Base-by-base conservation (phyloP, 2,888 invertebrate genomes). In the Tipula unca region DNA sequence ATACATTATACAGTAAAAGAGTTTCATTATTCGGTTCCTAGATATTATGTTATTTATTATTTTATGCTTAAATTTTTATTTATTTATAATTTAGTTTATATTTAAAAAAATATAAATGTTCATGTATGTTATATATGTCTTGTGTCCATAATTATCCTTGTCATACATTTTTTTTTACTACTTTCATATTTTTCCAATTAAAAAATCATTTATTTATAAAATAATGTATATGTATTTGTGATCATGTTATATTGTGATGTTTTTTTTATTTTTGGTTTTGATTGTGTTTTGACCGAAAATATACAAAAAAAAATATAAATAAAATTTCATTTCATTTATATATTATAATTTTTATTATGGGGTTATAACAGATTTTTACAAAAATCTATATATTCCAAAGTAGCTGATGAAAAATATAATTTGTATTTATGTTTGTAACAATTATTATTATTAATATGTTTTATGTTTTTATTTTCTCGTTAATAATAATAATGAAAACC, bases 91-190 rank as follows among this genome's bases (percentile, higher is more conserved):
- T 69, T 25, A 69, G 13, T 86, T 85, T 86, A 85, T 86, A 85
- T 85, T 48, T 25, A 82, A 85, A 86, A 83, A 36, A 87, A 86
- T 86, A 87, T 86, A 85, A 86, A 86, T 86, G 87, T 87, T 87
- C 85, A 86, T 87, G 89, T 90, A 89, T 89, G 90, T 90, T 90
- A 89, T 89, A 69, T 69, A 90, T 90, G 90, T 90, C 85, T 89
- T 89, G 90, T 90, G 90, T 89, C 89, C 86, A 87, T 90, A 90
- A 90, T 85, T 90, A 89, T 39, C 29, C 54, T 85, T 39, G 69
- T 85, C 42, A 83, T 85, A 69, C 35, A 29, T 20, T 42, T 86
- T 42, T 84, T 69, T 86, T 32, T 85, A 29, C 29, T 86, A 35
- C 14, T 83, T 85, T 85, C 32, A 35, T 17, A 35, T 32, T 29